These are phyloP conservation scores for Labia minor DNA, from an alignment of 2,888 invertebrate genomes.

Conservation along the genomic window DNA sequence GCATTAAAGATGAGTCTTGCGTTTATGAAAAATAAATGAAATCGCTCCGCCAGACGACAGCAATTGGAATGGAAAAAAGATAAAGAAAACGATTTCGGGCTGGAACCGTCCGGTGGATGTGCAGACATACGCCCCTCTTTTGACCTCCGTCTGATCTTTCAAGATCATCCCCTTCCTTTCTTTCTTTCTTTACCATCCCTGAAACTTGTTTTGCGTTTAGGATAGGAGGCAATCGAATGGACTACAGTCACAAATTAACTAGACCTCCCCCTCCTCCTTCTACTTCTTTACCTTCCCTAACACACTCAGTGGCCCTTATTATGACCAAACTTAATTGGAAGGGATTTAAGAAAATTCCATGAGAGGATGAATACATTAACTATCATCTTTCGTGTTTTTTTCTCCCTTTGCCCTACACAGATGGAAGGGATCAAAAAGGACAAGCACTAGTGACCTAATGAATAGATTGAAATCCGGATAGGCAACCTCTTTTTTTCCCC, in stretches of 20 bases:
- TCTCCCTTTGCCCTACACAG: not conserved
- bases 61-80: not conserved
- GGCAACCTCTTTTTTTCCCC: too few relatives aligned
- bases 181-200: too few relatives aligned
- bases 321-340: not conserved
- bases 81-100: not conserved
- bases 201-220: not conserved
- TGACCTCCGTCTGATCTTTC: not conserved
- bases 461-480: not conserved
- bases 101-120: not conserved
- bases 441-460: not conserved
- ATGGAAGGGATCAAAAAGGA: not conserved
- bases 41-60: not conserved
- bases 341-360: not conserved
- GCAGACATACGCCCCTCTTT: not conserved
- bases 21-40: not conserved
- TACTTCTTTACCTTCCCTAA: too few relatives aligned
- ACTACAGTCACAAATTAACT: not conserved
- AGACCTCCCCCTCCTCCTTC: not conserved
- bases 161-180: not conserved
- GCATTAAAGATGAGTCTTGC: slow-evolving; percentile 7
- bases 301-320: too few relatives aligned
- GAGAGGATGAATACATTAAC: not conserved
- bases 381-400: not conserved
- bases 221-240: not conserved